Evolutionary conservation across 1,140 invertebrate species (phyloP), one percentile per base, ranked within the genome.

Genomic region (Drosophila navojoa): DNA sequence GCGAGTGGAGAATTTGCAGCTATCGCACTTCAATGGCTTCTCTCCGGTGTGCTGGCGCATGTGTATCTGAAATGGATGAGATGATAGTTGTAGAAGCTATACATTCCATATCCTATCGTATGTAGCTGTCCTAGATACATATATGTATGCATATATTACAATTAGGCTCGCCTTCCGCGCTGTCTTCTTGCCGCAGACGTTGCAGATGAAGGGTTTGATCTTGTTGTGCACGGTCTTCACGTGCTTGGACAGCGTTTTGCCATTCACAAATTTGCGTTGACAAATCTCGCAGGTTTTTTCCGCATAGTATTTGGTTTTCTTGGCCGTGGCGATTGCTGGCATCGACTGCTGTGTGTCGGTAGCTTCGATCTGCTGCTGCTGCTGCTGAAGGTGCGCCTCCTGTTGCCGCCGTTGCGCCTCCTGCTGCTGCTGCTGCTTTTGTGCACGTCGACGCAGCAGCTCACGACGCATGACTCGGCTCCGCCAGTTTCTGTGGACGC

Each of bases 171-270:
- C 94, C 82, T 96, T 95, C 29, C 95, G 92, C 1, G 95, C 94
- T 47, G 94, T 95, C 55, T 95, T 94, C 79, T 96, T 95, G 7
- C 95, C 95, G 90, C 96, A 97, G 59, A 96, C 95, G 66, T 94
- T 94, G 79, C 96, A 97, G 35, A 95, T 94, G 76, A 95, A 96
- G 0, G 95, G 96, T 74, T 96, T 96, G 15, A 96, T 92, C 82
- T 96, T 96, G 27, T 95, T 95, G 84, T 97, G 96, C 1, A 97
- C 96, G 1, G 94, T 94, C 89, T 96, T 94, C 10, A 96, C 94
- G 69, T 97, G 96, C 89, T 95, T 95, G 53, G 95, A 95, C 5
- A 97, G 90, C 77, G 95, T 95, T 90, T 96, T 96, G 4, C 95
- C 94, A 77, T 96, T 96, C 0, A 95, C 94, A 90, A 96, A 96